A percentile compares a stretch with the other conserved stretches of the same genome.
These are phyloP conservation scores for Stichopus horrens DNA, from an alignment of 53 echinoderm and acorn worm genomes.

Conservation along the genomic window DNA sequence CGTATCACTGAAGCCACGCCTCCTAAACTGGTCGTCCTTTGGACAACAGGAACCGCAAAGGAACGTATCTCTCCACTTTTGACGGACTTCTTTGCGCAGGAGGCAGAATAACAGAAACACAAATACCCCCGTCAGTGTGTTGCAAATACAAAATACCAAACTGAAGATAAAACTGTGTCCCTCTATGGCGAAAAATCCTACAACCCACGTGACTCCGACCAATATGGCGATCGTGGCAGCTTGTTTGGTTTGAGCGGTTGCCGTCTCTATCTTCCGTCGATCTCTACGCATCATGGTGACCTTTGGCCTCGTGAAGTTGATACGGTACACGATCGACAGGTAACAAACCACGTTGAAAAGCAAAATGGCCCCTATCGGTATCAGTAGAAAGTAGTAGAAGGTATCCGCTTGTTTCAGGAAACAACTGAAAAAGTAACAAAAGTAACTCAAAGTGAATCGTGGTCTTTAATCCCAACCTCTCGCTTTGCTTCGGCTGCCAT, in stretches of 20 bases:
- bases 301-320: constrained; percentile 60
- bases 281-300: constrained; percentile 35
- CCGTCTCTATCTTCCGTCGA: background rate
- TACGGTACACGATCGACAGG: constrained; percentile 54
- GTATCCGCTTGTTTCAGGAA: constrained; percentile 59
- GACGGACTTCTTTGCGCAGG: constrained; percentile 46
- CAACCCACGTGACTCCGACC: constrained; percentile 72
- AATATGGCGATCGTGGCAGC: constrained; percentile 60
- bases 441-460: background rate
- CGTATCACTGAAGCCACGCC: background rate
- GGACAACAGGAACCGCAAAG: background rate
- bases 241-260: constrained; percentile 40
- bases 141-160: constrained; percentile 67
- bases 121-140: constrained; percentile 66
- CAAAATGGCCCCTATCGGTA: constrained; percentile 65
- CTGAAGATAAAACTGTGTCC: constrained; percentile 48
- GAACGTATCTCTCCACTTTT: constrained; percentile 5
- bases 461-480: too few relatives aligned
- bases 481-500: background rate
- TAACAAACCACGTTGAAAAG: constrained; percentile 68
- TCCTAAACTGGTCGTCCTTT: background rate
- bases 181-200: constrained; percentile 72
- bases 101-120: constrained; percentile 75
- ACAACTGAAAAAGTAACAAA: constrained; percentile 52
- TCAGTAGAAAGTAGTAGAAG: constrained; percentile 60